Evolutionary conservation across 1,140 invertebrate genomes (phyloP), one percentile per base, ranked within the genome.

Genomic region (Medauroidea extradentata): DNA sequence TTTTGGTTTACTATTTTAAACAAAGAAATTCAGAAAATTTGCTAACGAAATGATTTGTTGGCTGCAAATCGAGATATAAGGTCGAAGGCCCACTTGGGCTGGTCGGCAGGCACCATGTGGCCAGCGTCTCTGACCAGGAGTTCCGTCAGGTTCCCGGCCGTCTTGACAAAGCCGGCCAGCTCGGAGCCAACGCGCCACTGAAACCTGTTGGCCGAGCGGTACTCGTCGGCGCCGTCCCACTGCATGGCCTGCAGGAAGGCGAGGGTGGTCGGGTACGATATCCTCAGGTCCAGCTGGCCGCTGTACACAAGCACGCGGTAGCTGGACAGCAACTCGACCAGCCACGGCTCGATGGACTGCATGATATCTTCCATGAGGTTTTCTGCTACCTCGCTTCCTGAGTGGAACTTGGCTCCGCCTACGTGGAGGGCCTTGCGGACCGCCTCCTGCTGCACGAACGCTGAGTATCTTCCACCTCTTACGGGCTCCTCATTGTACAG

Each of bases 201-300:
- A n/a, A 4, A 13, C 44, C 29, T 34, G 5, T 4, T 4, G 29
- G 29, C 29, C 4, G 29, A 4, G 29, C 4, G 29, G 29, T 90
- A 93, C 7, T 81, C 75, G 1, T 83, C 76, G 0, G 83, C 73
- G 2, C 81, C 83, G 23, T 77, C 72, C 79, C 91, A 93, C 42
- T 87, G 77, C 0, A 93, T 69, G 4, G 68, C 72, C 23, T 71
- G 59, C 5, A 94, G 70, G 69, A 87, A 91, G 63, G 86, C 86
- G 44, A 86, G 80, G 0, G 90, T 91, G 34, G 88, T 67, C 0
- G 89, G 85, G 72, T 91, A 90, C 1, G 90, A 85, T 2, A 91
- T 85, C 65, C 93, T 91, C 16, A 94, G 86, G 69, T 94, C 91
- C 29, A 94, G 68, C 67, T 93, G 90, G 0, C 91, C 91, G 67